Evolutionary conservation across 1,140 invertebrate genomes (phyloP).

Genomic region (Drosophila simulans): DNA sequence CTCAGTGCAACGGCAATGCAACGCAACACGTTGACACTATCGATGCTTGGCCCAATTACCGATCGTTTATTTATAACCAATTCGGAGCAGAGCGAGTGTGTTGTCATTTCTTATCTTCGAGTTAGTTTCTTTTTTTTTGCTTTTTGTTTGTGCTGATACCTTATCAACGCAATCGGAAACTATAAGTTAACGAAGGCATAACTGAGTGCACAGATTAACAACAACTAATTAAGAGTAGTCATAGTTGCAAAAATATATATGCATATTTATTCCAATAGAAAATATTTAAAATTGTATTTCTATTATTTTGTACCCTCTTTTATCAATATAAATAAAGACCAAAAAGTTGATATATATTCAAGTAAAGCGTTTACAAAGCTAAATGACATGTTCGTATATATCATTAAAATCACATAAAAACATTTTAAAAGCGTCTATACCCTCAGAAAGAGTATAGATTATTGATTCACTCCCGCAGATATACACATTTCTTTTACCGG

Average conservation of each 20-base stretch:
- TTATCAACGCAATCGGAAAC: conserved; percentile 10
- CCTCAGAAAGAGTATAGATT: background rate
- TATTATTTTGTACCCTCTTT: no score
- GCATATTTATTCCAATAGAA: background rate
- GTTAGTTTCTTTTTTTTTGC: no score
- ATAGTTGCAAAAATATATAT: background rate
- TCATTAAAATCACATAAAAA: background rate
- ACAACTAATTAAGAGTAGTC: background rate
- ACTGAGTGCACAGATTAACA: background rate
- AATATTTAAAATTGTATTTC: background rate
- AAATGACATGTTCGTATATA: no score
- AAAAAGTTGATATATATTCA: no score
- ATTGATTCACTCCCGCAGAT: conserved; percentile 15
- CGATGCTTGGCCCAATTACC: conserved; percentile 49
- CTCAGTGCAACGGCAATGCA: conserved; percentile 22
- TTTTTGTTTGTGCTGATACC: conserved; percentile 28
- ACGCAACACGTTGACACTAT: conserved; percentile 29
- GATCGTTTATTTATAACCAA: conserved; percentile 54
- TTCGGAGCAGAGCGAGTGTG: conserved; percentile 15
- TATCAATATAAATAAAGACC: no score
- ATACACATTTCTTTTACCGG: conserved; percentile 19
- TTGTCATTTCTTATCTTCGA: conserved; percentile 48
- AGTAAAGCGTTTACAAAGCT: no score
- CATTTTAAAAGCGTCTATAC: background rate
- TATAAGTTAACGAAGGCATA: background rate